These are phyloP conservation scores for Deroptyus accipitrinus DNA, from an alignment of 2,113 vertebrate species.

Conservation along the genomic window DNA sequence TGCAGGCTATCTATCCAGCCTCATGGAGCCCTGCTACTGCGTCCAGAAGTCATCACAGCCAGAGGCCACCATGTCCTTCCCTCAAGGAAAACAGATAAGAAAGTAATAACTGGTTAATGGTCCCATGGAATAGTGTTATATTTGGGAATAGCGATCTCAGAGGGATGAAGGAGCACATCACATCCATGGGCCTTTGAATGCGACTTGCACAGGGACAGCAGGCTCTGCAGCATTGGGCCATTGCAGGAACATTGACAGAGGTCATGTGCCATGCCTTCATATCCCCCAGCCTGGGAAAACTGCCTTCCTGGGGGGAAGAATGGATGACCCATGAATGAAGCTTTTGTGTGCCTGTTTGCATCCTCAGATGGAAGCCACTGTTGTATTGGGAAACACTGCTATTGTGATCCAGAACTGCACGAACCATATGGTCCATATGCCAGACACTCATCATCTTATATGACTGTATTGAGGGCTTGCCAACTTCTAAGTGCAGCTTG, in stretches of 20 bases:
- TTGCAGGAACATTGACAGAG: background rate
- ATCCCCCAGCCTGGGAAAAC: background rate
- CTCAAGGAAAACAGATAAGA: background rate
- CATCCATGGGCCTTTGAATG: background rate
- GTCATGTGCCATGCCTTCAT: background rate
- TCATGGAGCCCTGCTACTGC: background rate
- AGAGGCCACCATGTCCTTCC: background rate
- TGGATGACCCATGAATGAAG: background rate
- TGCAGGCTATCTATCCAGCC: background rate
- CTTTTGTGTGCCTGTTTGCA: background rate
- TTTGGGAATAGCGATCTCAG: accelerated
- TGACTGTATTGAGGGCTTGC: background rate
- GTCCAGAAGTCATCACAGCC: background rate
- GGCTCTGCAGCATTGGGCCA: background rate
- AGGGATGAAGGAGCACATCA: background rate
- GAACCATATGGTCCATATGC: background rate
- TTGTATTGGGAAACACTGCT: background rate
- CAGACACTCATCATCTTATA: background rate
- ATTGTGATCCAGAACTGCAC: background rate
- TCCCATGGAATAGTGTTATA: background rate
- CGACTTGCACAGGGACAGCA: background rate
- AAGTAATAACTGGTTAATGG: background rate
- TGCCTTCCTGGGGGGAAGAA: background rate
- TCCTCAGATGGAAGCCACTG: background rate
- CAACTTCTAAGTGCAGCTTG: background rate